These are phyloP conservation scores for Struthio camelus DNA, from an alignment of 2,113 vertebrate species.

Conservation along the genomic window DNA sequence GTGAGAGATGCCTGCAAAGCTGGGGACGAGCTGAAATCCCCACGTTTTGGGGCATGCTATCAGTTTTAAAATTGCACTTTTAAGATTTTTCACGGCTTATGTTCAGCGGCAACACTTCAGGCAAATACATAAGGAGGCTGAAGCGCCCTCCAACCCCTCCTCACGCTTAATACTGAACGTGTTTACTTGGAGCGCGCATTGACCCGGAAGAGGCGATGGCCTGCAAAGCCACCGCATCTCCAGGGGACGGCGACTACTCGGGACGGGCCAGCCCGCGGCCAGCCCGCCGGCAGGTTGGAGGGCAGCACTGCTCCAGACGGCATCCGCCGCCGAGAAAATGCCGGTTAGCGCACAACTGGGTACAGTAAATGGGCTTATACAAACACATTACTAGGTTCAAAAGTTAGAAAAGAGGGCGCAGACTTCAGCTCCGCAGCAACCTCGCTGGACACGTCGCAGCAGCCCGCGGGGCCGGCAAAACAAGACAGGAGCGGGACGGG, in stretches of 20 bases:
- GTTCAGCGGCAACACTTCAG: background rate
- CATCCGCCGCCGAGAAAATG: background rate
- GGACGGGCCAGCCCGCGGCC: too few species aligned
- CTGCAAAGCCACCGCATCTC: background rate
- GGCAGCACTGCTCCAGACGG: background rate
- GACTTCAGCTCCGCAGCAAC: background rate
- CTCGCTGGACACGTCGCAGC: background rate
- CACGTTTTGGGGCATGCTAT: fast-evolving
- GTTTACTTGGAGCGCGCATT: background rate
- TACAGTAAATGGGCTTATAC: background rate
- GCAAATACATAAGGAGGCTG: background rate
- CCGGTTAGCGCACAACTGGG: background rate
- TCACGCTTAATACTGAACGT: background rate
- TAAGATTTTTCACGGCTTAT: background rate
- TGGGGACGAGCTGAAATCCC: background rate
- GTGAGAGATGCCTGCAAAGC: background rate
- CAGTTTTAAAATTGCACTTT: background rate
- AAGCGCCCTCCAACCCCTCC: background rate
- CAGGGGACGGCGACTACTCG: background rate
- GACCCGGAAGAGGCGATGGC: background rate
- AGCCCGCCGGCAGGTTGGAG: background rate
- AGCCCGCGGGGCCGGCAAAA: background rate
- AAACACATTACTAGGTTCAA: background rate
- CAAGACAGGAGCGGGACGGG: background rate
- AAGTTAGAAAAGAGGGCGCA: background rate